A percentile compares a stretch with the other conserved stretches of the same genome.
Conservation (phyloP, 1,140 invertebrate species). For the Diprion similis region DNA sequence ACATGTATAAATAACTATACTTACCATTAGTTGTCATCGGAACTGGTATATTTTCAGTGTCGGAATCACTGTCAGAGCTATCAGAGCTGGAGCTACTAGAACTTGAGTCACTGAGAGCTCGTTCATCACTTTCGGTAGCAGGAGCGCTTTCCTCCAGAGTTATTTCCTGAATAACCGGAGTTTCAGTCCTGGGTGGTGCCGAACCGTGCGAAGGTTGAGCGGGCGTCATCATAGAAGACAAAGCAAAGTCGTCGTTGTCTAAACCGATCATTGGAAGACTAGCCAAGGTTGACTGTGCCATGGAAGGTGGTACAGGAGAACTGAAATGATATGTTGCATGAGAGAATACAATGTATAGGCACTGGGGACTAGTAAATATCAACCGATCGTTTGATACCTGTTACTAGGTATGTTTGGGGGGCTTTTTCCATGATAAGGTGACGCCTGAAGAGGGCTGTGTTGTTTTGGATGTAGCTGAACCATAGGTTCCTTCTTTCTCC, state of each 20-base stretch:
- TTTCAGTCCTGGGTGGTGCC: constrained; percentile 35
- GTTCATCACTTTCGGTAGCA: constrained; percentile 35
- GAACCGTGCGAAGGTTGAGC: constrained; percentile 38
- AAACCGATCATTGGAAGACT: constrained; percentile 80
- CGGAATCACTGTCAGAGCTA: constrained; percentile 55
- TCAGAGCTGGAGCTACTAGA: constrained; percentile 54
- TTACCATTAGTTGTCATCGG: constrained; percentile 40
- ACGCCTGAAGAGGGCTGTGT: constrained; percentile 63
- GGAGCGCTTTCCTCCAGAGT: constrained; percentile 14
- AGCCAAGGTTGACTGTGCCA: constrained; percentile 68
- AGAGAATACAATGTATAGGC: constrained; percentile 19
- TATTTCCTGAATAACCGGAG: constrained; percentile 30
- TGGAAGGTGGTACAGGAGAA: constrained; percentile 64
- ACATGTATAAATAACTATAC: constrained; percentile 1
- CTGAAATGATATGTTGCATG: constrained; percentile 49
- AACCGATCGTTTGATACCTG: constrained; percentile 43
- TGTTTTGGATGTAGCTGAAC: constrained; percentile 58
- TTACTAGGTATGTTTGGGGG: constrained; percentile 58
- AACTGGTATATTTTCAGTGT: constrained; percentile 41
- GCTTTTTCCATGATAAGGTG: constrained; percentile 62
- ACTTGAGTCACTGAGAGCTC: constrained; percentile 49
- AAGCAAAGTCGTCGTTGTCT: constrained; percentile 65
- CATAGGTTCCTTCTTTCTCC: constrained; percentile 62
- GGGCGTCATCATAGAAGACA: constrained; percentile 28
- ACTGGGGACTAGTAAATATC: constrained; percentile 19